These are phyloP conservation scores for Synaphobranchus kaupii DNA, from an alignment of 2,797 vertebrate genomes.

Conservation along the genomic window DNA sequence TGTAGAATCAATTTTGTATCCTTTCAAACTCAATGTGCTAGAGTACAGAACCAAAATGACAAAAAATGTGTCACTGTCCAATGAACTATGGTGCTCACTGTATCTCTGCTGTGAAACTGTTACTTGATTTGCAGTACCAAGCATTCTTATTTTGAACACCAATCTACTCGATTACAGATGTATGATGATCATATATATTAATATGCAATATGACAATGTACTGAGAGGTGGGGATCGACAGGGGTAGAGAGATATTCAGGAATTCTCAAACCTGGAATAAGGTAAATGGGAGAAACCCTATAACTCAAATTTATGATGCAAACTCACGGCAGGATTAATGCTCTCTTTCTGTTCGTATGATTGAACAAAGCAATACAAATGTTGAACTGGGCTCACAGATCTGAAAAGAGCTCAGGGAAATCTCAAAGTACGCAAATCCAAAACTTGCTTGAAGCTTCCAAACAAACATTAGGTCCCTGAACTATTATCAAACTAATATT, in stretches of 20 bases:
- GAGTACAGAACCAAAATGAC: no score
- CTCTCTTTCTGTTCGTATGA: not conserved
- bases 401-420: constrained; percentile 2
- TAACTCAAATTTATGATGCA: not conserved
- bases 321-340: not conserved
- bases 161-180: not conserved
- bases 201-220: not conserved
- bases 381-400: not conserved
- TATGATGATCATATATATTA: not conserved
- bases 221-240: not conserved
- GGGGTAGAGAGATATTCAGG: not conserved
- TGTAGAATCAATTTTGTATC: no score
- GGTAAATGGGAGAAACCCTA: not conserved
- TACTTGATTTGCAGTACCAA: not conserved
- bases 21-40: no score
- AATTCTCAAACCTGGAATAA: not conserved
- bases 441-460: not conserved
- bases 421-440: constrained; percentile 3
- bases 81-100: no score
- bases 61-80: no score
- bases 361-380: not conserved
- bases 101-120: not conserved
- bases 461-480: constrained; percentile 4
- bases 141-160: not conserved
- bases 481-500: constrained; percentile 4